Percentiles rank a stretch among this genome's conserved stretches.
These are phyloP conservation scores for Lichenostomus cassidix DNA, from an alignment of 2,113 vertebrate species.

Conservation along the genomic window DNA sequence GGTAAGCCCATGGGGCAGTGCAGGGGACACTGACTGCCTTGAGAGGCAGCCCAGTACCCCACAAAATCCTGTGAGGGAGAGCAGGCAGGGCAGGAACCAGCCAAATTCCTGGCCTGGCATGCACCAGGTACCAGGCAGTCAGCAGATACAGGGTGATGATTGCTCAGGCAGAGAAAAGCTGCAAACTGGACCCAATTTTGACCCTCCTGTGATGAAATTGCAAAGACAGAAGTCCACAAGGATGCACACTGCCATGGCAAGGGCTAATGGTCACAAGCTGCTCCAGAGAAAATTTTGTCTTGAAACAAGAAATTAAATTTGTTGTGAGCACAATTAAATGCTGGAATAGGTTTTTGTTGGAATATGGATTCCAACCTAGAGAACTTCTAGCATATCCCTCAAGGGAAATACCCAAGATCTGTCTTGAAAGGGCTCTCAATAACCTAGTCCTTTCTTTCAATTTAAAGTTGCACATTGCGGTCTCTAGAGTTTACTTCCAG, in stretches of 20 bases:
- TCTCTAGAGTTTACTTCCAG: background rate
- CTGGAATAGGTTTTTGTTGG: background rate
- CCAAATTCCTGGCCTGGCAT: background rate
- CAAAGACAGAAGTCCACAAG: background rate
- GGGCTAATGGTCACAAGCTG: background rate
- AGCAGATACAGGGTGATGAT: background rate
- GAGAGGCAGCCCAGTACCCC: background rate
- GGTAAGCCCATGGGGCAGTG: background rate
- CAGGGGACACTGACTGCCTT: background rate
- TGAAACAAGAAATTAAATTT: background rate
- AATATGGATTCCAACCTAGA: background rate
- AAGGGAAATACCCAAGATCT: background rate
- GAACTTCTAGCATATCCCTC: background rate
- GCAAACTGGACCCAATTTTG: background rate
- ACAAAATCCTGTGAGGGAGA: background rate
- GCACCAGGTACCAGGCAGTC: background rate
- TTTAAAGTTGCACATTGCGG: background rate
- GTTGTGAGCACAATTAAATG: background rate
- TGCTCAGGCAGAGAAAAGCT: background rate
- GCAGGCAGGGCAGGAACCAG: background rate
- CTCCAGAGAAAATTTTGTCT: background rate
- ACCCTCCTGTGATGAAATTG: background rate
- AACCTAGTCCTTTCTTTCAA: background rate
- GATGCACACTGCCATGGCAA: rapidly evolving
- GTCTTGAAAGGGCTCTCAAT: background rate